Conservation (phyloP, 2,797 vertebrate species). For the Netta rufina region DNA sequence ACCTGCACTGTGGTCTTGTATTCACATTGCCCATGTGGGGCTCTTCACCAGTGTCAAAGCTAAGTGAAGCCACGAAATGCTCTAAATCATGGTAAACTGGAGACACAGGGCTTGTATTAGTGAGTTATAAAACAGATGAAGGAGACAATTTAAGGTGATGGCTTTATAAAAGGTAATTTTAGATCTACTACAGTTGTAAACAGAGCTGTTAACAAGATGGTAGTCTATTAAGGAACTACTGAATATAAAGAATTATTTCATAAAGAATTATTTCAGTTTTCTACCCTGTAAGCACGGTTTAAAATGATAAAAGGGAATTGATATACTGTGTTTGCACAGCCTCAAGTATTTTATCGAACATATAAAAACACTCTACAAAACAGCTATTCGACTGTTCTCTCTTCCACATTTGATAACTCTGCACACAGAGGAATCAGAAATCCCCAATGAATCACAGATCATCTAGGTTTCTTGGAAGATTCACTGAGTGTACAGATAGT, state of each 20-base stretch:
- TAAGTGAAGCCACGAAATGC: background rate
- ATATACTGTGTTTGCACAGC: background rate
- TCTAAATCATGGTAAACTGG: background rate
- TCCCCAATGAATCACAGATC: background rate
- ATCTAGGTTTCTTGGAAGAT: background rate
- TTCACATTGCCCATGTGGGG: background rate
- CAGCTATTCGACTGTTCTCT: background rate
- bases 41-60: background rate
- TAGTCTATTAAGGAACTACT: background rate
- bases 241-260: background rate
- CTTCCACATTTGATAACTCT: background rate
- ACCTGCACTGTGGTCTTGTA: background rate
- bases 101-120: background rate
- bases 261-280: background rate
- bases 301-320: background rate
- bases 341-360: background rate
- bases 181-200: background rate
- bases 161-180: background rate
- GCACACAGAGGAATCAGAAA: background rate
- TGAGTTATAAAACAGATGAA: background rate
- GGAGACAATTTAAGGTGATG: background rate
- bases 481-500: background rate
- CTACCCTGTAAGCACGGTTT: background rate
- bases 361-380: background rate
- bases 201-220: slow-evolving; percentile 21